Conservation (phyloP, 2,797 vertebrate genomes). For the Cephalopachus bancanus region DNA sequence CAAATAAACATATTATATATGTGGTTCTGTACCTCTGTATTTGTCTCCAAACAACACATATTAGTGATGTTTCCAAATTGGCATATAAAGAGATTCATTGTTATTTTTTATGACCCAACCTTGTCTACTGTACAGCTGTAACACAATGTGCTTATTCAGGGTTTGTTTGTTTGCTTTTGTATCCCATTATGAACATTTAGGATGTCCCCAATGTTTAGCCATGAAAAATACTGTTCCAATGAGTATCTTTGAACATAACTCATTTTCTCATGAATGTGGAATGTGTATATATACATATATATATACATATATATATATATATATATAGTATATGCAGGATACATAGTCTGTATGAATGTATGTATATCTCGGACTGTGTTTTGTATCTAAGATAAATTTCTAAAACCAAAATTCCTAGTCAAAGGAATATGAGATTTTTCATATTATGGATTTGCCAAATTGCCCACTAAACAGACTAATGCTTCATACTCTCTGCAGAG, state of each 20-base stretch:
- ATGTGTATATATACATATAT: not conserved
- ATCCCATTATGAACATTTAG: not conserved
- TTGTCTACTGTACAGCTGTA: not conserved
- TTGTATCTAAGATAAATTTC: constrained; percentile 34
- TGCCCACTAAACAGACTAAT: not conserved
- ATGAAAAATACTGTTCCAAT: constrained; percentile 4
- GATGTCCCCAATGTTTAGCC: not conserved
- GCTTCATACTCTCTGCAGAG: not conserved
- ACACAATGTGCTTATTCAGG: not conserved
- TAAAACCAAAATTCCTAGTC: constrained; percentile 13
- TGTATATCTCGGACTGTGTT: not conserved
- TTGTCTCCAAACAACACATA: not conserved
- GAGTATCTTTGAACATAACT: not conserved
- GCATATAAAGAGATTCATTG: not conserved
- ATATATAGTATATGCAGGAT: not conserved
- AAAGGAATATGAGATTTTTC: not conserved
- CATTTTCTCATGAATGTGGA: not conserved
- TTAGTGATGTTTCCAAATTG: not conserved
- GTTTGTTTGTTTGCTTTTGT: no score
- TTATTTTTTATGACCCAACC: not conserved
- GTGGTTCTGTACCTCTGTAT: not conserved
- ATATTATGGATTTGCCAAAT: not conserved
- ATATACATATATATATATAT: no score
- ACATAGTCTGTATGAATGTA: not conserved
- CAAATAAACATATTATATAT: constrained; percentile 22